Conservation (phyloP, 2,113 vertebrate species). For the Odontophorus gujanensis region DNA sequence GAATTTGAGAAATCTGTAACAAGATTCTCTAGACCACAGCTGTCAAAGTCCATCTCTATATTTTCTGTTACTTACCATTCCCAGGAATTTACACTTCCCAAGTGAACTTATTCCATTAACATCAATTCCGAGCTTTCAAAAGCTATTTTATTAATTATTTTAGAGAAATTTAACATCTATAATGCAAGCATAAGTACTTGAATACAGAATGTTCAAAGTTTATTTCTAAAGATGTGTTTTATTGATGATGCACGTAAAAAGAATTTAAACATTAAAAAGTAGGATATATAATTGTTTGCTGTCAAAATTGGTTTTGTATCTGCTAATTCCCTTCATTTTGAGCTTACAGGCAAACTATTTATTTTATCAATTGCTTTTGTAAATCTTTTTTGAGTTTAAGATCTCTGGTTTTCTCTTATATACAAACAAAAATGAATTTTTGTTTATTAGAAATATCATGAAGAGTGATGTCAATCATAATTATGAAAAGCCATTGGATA, state of each 20-base stretch:
- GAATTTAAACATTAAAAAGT: not conserved
- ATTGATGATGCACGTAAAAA: not conserved
- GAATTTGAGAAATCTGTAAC: not conserved
- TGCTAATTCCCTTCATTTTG: not conserved
- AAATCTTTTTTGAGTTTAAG: not conserved
- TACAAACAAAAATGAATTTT: not conserved
- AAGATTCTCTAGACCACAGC: not conserved
- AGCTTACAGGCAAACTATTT: not conserved
- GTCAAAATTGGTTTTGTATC: not conserved
- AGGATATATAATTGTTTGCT: not conserved
- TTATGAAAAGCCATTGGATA: not conserved
- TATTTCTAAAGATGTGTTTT: not conserved
- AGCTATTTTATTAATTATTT: not conserved
- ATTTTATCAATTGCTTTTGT: not conserved
- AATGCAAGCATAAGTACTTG: not conserved
- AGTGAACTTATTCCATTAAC: not conserved
- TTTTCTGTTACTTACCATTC: not conserved
- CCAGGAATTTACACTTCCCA: not conserved
- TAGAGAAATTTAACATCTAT: not conserved
- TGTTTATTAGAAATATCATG: not conserved
- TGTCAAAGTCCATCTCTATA: not conserved
- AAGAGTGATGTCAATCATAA: not conserved
- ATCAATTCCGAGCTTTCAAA: not conserved
- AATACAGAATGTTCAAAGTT: not conserved
- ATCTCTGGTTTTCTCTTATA: fast-evolving